Evolutionary conservation across 1,140 invertebrate genomes (phyloP), one percentile per base, ranked within the genome.

Genomic region (Papilio polytes): DNA sequence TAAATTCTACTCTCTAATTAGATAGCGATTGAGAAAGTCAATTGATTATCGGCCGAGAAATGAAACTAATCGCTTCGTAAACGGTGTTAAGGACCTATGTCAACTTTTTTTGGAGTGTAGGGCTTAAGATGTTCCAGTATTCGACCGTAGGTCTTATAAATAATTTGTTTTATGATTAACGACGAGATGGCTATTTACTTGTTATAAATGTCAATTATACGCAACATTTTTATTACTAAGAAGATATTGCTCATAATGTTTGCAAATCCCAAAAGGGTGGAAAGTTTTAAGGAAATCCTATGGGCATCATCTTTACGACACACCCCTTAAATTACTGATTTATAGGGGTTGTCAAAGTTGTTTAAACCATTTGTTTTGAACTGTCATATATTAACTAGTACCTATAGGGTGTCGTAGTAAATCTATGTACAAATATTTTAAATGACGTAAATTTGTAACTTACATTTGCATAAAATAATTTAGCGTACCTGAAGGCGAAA

Each of bases 321-420:
- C 26, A 31, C 13, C 63, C 63, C 63, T 70, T 70, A 70, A 70
- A 70, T 70, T 70, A 15, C 63, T 70, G 63, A 70, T 70, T 70
- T 70, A 70, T 70, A 70, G 63, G 12, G 63, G 63, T 70, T 70
- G 63, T 36, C 63, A 70, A 36, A 70, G 63, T 70, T 22, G 59
- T 63, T 70, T 3, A 70, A 70, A 36, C 63, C 63, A 36, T 70
- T 70, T 70, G 26, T 70, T 70, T 31, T 31, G 26, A 31, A 31
- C 26, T 70, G 63, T 70, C 63, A 66, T 31, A 66, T 31, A 66
- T 66, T 66, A 15, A 31, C 12, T 31, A 66, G 26, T 36, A 31
- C 13, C 15, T 26, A 0, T 22, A 15, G 26, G 22, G 12, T 1
- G 0, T 2, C 9, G 46, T 0, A 48, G 46, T 10, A 48, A 3